These are phyloP conservation scores for Drosophila dives DNA, from an alignment of 2,888 invertebrate genomes.

Conservation along the genomic window DNA sequence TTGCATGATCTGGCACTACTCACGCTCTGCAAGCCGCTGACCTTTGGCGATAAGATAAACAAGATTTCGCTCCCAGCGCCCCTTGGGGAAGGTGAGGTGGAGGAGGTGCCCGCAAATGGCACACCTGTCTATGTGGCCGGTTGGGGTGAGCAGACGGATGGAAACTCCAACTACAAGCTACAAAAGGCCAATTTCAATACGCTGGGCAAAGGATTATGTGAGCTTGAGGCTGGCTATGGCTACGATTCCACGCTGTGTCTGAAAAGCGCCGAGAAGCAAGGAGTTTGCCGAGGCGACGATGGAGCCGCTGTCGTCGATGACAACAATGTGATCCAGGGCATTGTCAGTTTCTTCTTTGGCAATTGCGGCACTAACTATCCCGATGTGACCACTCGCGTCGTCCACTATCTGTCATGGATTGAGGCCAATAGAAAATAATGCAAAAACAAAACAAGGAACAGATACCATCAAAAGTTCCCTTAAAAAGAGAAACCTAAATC, in stretches of 20 bases:
- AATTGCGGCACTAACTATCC: conserved; percentile 80
- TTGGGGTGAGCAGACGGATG: conserved; percentile 77
- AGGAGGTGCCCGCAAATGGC: conserved; percentile 54
- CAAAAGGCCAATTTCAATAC: conserved; percentile 74
- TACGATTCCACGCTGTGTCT: conserved; percentile 77
- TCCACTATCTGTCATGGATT: conserved; percentile 78
- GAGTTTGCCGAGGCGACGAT: conserved; percentile 82
- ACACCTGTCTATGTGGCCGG: conserved; percentile 74
- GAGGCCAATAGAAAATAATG: conserved; percentile 34
- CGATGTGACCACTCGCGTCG: conserved; percentile 75
- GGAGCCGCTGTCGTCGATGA: conserved; percentile 79
- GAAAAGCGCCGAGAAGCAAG: conserved; percentile 65
- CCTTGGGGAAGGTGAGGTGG: conserved; percentile 13
- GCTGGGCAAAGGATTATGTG: conserved; percentile 62
- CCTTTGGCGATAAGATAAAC: conserved; percentile 57
- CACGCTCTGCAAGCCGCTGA: conserved; percentile 52
- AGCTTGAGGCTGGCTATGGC: conserved; percentile 73
- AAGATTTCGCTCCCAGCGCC: conserved; percentile 59
- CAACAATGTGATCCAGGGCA: conserved; percentile 65
- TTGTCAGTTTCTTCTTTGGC: conserved; percentile 77
- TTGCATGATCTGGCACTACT: conserved; percentile 80
- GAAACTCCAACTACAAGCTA: conserved; percentile 66
- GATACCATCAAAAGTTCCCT: neutral
- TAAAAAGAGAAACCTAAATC: neutral
- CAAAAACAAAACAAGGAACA: neutral